These are phyloP conservation scores for Lepus timidus DNA, from an alignment of 2,113 vertebrate genomes.

Conservation along the genomic window DNA sequence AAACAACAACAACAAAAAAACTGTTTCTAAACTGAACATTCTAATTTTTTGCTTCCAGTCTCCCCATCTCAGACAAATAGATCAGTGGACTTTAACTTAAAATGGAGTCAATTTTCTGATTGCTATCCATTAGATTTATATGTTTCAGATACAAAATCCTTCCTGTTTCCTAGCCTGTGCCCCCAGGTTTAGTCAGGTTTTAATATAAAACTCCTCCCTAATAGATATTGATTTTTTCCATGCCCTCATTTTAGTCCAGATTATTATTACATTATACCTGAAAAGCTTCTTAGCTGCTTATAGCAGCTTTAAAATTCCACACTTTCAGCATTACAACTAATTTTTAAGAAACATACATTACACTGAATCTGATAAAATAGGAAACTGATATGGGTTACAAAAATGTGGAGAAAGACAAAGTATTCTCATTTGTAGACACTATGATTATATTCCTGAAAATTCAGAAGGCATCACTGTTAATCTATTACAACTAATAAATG, in stretches of 20 bases:
- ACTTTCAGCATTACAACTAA: slow-evolving; percentile 23
- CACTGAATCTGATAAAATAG: background rate
- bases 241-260: slow-evolving; percentile 12
- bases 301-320: background rate
- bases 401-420: background rate
- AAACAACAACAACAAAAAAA: background rate
- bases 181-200: slow-evolving; percentile 54
- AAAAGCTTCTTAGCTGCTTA: slow-evolving; percentile 10
- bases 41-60: slow-evolving; percentile 30
- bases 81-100: slow-evolving; percentile 64
- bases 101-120: slow-evolving; percentile 65
- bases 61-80: slow-evolving; percentile 48
- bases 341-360: slow-evolving; percentile 13
- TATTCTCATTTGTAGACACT: slow-evolving; percentile 16
- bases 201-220: slow-evolving; percentile 51
- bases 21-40: slow-evolving; percentile 33
- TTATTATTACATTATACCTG: background rate
- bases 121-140: slow-evolving; percentile 62
- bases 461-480: background rate
- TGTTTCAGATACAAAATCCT: background rate
- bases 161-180: background rate
- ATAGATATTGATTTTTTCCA: slow-evolving; percentile 49
- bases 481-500: slow-evolving; percentile 44
- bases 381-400: background rate
- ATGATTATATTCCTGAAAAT: slow-evolving; percentile 2